These are phyloP conservation scores for Pachyseris speciosa DNA, from an alignment of 64 coral and sea anemone genomes.

Conservation along the genomic window DNA sequence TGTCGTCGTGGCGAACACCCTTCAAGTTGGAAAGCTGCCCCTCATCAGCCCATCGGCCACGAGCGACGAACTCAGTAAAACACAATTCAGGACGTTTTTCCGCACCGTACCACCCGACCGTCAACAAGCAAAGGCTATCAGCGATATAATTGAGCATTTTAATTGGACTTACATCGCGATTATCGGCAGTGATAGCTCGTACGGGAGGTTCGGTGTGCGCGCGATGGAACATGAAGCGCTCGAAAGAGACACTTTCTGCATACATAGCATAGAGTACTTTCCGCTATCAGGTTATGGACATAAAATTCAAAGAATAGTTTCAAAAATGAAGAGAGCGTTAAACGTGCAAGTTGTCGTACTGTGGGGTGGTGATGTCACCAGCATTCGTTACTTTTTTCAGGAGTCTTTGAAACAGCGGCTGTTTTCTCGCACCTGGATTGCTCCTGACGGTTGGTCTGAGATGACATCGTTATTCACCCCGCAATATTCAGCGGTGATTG, in stretches of 20 bases:
- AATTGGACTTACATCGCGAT: conserved; percentile 64
- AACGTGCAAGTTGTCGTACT: conserved; percentile 74
- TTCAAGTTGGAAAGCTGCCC: conserved; percentile 38
- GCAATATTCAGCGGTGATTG: conserved; percentile 52
- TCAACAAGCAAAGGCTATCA: conserved; percentile 64
- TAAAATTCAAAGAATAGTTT: conserved; percentile 73
- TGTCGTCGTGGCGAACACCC: conserved; percentile 33
- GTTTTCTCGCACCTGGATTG: conserved; percentile 67
- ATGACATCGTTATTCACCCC: conserved; percentile 45
- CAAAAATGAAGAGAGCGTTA: conserved; percentile 46
- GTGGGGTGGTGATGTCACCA: conserved; percentile 59
- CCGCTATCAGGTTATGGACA: conserved; percentile 59
- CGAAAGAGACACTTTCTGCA: conserved; percentile 63
- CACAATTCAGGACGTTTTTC: conserved; percentile 56
- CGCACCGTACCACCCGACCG: conserved; percentile 60
- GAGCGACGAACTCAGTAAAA: conserved; percentile 60
- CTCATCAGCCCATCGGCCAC: conserved; percentile 59
- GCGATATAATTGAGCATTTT: conserved; percentile 61
- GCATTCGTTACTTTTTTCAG: conserved; percentile 49
- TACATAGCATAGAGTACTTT: conserved; percentile 44
- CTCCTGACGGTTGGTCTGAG: conserved; percentile 85
- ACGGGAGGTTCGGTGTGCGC: conserved; percentile 55
- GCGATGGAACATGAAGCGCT: conserved; percentile 34
- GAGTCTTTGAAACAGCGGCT: conserved; percentile 36
- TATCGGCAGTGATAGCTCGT: conserved; percentile 52